phyloP scores from a whole-genome alignment of 2,113 vertebrate genomes.

The Syngnathus floridae region DNA sequence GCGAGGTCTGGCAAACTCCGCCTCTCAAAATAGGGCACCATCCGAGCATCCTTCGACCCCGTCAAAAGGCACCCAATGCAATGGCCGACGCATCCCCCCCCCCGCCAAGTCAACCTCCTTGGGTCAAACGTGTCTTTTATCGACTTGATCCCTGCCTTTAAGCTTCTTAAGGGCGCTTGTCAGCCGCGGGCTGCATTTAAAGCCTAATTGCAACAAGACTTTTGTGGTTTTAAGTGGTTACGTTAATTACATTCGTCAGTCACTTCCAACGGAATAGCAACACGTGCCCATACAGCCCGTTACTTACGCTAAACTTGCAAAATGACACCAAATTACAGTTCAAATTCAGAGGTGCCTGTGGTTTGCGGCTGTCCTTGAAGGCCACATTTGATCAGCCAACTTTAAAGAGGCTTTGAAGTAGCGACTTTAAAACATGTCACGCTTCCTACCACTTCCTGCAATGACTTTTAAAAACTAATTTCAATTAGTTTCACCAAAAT shows the following conservation, averaged over 20 bases:
- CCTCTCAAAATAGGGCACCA: constrained; percentile 64
- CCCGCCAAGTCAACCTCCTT: not conserved
- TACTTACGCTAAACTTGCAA: not conserved
- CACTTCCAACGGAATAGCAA: not conserved
- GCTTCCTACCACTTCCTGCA: not conserved
- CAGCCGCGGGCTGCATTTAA: not conserved
- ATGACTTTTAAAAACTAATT: no score
- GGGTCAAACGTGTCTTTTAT: not conserved
- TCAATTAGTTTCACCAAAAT: not conserved
- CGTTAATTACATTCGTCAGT: not conserved
- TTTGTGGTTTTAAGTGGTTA: not conserved
- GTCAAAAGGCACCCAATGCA: not conserved
- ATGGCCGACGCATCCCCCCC: not conserved
- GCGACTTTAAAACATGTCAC: not conserved
- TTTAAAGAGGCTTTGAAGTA: not conserved
- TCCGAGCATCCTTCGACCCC: constrained; percentile 8
- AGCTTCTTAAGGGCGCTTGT: not conserved
- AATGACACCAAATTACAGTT: not conserved
- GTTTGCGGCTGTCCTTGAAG: not conserved
- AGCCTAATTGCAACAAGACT: not conserved
- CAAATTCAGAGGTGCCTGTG: not conserved
- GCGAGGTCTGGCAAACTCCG: constrained; percentile 44
- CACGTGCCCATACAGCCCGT: not conserved
- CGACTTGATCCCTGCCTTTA: not conserved
- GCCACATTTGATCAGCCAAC: not conserved